A percentile compares a stretch with the other conserved stretches of the same genome.
phyloP scores from a whole-genome alignment of 2,113 vertebrate genomes.

The Corythaeola cristata region DNA sequence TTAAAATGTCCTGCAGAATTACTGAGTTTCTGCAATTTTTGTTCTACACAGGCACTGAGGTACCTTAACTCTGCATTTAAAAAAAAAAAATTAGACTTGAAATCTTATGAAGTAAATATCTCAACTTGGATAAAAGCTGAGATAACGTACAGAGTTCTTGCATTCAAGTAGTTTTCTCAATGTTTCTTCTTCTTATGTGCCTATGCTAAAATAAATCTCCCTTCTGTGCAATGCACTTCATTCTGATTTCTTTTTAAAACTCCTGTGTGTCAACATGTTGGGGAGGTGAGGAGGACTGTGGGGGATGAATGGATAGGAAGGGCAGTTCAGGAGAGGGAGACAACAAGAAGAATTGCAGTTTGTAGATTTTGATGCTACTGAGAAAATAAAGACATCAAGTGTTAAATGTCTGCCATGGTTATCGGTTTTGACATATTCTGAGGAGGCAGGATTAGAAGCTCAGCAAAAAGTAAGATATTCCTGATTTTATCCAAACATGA shows the following conservation, averaged over 20 bases:
- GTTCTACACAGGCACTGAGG: not conserved
- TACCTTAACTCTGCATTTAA: not conserved
- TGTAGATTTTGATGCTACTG: not conserved
- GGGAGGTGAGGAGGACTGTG: slow-evolving; percentile 63
- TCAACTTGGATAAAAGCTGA: not conserved
- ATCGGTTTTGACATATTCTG: slow-evolving; percentile 26
- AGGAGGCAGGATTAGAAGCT: slow-evolving; percentile 54
- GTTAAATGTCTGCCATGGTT: slow-evolving; percentile 35
- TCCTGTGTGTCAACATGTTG: slow-evolving; percentile 27
- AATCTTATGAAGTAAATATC: not conserved
- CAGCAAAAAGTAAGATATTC: slow-evolving; percentile 8
- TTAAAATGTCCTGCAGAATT: not conserved
- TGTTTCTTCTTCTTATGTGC: not conserved
- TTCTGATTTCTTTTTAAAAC: slow-evolving; percentile 58
- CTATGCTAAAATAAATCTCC: slow-evolving; percentile 52
- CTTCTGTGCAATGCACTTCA: slow-evolving; percentile 49
- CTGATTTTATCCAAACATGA: not conserved
- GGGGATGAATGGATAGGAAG: slow-evolving; percentile 27
- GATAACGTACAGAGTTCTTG: slow-evolving; percentile 1
- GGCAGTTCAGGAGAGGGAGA: slow-evolving; percentile 44
- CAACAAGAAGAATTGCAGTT: not conserved
- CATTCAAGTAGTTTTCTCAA: not conserved
- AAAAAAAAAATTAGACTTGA: not conserved
- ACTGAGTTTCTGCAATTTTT: not conserved
- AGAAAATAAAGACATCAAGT: slow-evolving; percentile 32